These are phyloP conservation scores for Didymodactylos carnosus DNA, from an alignment of 2,888 invertebrate genomes.

Conservation along the genomic window DNA sequence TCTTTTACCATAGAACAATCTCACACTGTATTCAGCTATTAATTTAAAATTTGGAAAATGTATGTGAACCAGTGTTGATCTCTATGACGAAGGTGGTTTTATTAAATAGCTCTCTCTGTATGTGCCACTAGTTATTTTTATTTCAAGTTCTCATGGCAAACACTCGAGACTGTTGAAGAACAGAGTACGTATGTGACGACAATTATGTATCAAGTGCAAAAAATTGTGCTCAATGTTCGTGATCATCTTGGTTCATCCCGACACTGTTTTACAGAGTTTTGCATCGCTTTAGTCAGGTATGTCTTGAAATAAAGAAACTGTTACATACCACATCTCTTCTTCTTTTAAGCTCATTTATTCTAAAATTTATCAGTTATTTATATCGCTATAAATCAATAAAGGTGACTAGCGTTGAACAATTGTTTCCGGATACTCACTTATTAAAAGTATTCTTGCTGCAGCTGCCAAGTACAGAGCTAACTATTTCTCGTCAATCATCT, in stretches of 20 bases:
- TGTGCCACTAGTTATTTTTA: too few species aligned
- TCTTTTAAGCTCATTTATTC: conserved; percentile 53
- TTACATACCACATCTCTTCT: conserved; percentile 16
- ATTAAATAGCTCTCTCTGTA: conserved; percentile 18
- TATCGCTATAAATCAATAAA: conserved; percentile 65
- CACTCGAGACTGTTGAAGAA: conserved; percentile 79
- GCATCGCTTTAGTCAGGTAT: conserved; percentile 71
- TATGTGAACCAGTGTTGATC: conserved; percentile 73
- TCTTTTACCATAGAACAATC: conserved; percentile 35
- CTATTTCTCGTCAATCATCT: conserved; percentile 66
- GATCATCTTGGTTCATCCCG: conserved; percentile 71
- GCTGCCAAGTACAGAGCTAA: conserved; percentile 72
- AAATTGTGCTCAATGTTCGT: conserved; percentile 63
- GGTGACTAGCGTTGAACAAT: conserved; percentile 80
- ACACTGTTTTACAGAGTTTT: conserved; percentile 93
- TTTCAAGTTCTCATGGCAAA: conserved; percentile 59
- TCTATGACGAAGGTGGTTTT: conserved; percentile 64
- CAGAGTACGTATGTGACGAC: conserved; percentile 82
- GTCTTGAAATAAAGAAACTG: too few species aligned
- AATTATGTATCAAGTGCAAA: conserved; percentile 63
- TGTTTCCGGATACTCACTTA: conserved; percentile 60
- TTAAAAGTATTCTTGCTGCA: conserved; percentile 63
- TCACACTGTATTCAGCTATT: conserved; percentile 61
- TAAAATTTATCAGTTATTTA: conserved; percentile 68
- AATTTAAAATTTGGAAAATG: conserved; percentile 75